Conservation (phyloP, 92 coral and sea anemone genomes). For the Micromussa lordhowensis region DNA sequence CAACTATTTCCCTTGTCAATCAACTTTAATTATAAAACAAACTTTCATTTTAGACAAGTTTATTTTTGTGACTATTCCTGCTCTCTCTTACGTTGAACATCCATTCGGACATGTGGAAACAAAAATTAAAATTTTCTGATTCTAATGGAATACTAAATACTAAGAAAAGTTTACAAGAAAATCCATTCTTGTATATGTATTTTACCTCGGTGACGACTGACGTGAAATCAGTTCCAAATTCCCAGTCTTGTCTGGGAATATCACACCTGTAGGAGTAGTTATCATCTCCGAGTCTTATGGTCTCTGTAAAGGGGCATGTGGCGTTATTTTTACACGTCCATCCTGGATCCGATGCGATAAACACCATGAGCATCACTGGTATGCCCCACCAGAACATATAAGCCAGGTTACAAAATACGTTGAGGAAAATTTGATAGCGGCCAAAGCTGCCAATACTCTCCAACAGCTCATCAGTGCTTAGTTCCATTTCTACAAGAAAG, state of each 20-base stretch:
- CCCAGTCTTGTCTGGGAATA: constrained; percentile 81
- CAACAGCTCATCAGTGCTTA: constrained; percentile 72
- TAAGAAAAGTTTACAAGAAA: too few relatives aligned
- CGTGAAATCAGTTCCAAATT: constrained; percentile 72
- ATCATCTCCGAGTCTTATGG: constrained; percentile 46
- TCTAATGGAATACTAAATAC: background rate
- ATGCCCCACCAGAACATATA: constrained; percentile 65
- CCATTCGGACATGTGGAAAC: background rate
- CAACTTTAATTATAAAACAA: too few relatives aligned
- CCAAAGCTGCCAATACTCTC: constrained; percentile 84
- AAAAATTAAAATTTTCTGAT: background rate
- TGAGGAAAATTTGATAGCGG: constrained; percentile 71
- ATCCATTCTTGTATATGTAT: background rate
- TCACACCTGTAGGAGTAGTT: constrained; percentile 71
- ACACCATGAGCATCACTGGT: constrained; percentile 61
- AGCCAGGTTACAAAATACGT: constrained; percentile 49
- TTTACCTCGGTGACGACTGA: constrained; percentile 87
- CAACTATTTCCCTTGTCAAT: too few relatives aligned
- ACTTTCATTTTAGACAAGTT: too few relatives aligned
- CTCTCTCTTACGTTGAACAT: background rate
- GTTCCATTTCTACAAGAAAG: constrained; percentile 16
- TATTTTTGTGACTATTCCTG: too few relatives aligned
- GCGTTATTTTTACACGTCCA: constrained; percentile 78
- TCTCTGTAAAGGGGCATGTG: constrained; percentile 69
- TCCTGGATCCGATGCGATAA: constrained; percentile 80